These are phyloP conservation scores for Hypsibius dujardini DNA, from an alignment of 1,140 invertebrate genomes.

Conservation along the genomic window DNA sequence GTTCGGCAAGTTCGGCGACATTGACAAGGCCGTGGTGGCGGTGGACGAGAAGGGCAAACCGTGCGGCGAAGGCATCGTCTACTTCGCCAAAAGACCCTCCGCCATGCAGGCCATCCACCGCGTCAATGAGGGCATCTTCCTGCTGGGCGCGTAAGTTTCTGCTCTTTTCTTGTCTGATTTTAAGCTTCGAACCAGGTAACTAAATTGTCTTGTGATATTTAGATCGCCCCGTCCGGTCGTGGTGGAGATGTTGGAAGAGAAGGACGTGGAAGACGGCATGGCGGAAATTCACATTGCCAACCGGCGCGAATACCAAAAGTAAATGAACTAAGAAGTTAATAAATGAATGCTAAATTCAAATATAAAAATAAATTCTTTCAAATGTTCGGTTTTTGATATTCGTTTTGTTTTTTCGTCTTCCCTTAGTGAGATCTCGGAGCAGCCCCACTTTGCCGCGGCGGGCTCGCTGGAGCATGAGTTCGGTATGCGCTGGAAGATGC, in stretches of 20 bases:
- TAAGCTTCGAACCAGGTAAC: slow-evolving; percentile 28
- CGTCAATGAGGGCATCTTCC: slow-evolving; percentile 79
- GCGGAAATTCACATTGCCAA: slow-evolving; percentile 69
- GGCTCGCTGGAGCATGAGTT: slow-evolving; percentile 88
- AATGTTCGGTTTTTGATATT: slow-evolving; percentile 31
- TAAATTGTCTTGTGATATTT: no score
- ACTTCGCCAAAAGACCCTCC: slow-evolving; percentile 73
- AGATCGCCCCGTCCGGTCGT: slow-evolving; percentile 53
- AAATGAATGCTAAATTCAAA: slow-evolving; percentile 31
- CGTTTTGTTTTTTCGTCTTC: slow-evolving; percentile 20
- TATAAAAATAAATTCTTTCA: slow-evolving; percentile 21
- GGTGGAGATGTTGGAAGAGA: slow-evolving; percentile 68
- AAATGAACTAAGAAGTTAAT: slow-evolving; percentile 47
- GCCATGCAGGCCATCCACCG: slow-evolving; percentile 68
- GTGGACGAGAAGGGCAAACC: slow-evolving; percentile 89
- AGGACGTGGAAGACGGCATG: slow-evolving; percentile 81
- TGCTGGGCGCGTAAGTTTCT: slow-evolving; percentile 59
- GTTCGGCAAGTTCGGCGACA: slow-evolving; percentile 79
- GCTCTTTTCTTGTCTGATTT: slow-evolving; percentile 26
- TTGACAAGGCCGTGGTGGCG: slow-evolving; percentile 75
- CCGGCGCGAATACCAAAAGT: slow-evolving; percentile 56
- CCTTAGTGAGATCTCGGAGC: slow-evolving; percentile 38
- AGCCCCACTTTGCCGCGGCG: slow-evolving; percentile 69
- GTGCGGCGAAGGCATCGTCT: slow-evolving; percentile 83
- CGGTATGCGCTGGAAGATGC: slow-evolving; percentile 83